phyloP scores from a whole-genome alignment of 2,797 vertebrate genomes.

The Eulemur rubriventer region DNA sequence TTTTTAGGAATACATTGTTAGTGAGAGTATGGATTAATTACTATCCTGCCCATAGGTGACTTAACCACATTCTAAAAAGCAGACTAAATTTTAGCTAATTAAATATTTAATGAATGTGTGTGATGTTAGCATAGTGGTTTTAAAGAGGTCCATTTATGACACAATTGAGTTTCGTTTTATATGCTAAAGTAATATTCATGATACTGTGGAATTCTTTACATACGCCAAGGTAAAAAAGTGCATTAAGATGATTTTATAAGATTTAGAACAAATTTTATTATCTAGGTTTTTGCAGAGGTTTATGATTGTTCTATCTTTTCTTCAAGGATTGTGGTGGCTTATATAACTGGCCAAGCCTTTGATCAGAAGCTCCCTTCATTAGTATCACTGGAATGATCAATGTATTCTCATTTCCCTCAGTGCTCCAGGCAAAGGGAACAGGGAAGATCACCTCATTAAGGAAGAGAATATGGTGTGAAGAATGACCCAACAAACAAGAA shows the following conservation, averaged over 20 bases:
- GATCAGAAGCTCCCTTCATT: constrained; percentile 6
- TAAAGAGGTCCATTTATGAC: background rate
- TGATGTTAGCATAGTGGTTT: constrained; percentile 2
- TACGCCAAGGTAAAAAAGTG: background rate
- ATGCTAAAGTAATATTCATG: background rate
- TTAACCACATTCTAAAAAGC: background rate
- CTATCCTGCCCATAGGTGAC: background rate
- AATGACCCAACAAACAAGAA: constrained; percentile 13
- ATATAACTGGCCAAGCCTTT: background rate
- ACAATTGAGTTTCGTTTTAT: background rate
- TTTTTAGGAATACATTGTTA: background rate
- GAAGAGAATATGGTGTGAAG: background rate
- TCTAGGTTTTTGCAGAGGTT: background rate
- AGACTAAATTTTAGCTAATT: constrained; percentile 33
- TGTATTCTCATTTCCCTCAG: background rate
- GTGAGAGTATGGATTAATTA: background rate
- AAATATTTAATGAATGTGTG: constrained; percentile 49
- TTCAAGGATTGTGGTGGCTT: background rate
- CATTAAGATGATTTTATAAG: background rate
- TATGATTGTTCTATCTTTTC: background rate
- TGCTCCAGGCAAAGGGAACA: background rate
- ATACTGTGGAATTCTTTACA: constrained; percentile 2
- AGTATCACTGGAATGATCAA: background rate
- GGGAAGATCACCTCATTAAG: background rate
- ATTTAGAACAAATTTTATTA: background rate